These are phyloP conservation scores for Aricia agestis DNA, from an alignment of 1,140 invertebrate genomes.

Conservation along the genomic window DNA sequence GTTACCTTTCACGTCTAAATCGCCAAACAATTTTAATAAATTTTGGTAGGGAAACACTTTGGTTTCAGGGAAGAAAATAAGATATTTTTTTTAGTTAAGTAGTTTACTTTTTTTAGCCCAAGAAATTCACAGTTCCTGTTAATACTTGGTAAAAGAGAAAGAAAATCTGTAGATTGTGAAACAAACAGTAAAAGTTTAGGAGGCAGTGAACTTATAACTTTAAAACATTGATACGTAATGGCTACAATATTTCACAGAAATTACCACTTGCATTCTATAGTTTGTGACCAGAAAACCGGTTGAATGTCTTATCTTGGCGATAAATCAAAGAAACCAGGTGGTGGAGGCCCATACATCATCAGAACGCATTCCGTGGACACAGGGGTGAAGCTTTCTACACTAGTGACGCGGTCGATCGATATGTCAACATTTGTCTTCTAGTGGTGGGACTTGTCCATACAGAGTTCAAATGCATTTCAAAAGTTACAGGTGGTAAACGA, in stretches of 20 bases:
- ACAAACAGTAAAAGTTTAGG: too few relatives aligned
- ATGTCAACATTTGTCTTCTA: slow-evolving; percentile 37
- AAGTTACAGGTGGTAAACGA: too few relatives aligned
- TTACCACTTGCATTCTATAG: not conserved
- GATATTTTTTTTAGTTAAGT: too few relatives aligned
- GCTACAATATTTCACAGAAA: not conserved
- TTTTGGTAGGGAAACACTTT: too few relatives aligned
- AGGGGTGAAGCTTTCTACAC: not conserved
- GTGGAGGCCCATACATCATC: not conserved
- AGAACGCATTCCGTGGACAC: not conserved
- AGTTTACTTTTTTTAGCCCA: too few relatives aligned
- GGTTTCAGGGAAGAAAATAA: too few relatives aligned
- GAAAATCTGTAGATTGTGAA: too few relatives aligned
- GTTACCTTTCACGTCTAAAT: too few relatives aligned
- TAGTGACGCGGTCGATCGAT: slow-evolving; percentile 28
- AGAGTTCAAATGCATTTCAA: too few relatives aligned
- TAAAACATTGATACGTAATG: not conserved
- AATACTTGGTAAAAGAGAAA: too few relatives aligned
- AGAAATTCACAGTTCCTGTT: too few relatives aligned
- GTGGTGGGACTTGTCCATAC: slow-evolving; percentile 23
- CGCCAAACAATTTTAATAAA: too few relatives aligned
- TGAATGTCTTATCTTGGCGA: not conserved
- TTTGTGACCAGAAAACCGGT: not conserved
- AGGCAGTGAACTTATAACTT: not conserved
- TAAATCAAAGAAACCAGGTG: slow-evolving; percentile 3